Evolutionary conservation across 2,888 invertebrate species (phyloP).

Genomic region (Idaea biselata): DNA sequence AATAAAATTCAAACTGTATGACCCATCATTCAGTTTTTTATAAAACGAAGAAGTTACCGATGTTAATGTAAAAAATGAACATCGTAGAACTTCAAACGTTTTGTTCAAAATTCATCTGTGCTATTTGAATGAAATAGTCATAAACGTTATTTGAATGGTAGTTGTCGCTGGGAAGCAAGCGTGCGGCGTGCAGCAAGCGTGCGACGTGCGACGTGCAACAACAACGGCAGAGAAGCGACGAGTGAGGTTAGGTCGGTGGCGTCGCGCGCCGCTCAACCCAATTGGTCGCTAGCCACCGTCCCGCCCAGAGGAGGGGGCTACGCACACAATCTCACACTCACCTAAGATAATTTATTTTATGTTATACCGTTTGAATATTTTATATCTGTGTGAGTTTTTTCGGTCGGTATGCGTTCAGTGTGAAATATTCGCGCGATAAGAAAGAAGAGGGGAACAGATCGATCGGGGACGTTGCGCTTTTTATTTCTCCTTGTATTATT

Average conservation of each 20-base stretch:
- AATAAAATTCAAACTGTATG: too few relatives aligned
- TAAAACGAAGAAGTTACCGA: too few relatives aligned
- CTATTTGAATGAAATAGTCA: not conserved
- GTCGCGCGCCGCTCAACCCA: slow-evolving; percentile 80
- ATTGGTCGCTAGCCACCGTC: slow-evolving; percentile 72
- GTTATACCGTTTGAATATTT: slow-evolving; percentile 81
- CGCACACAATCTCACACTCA: slow-evolving; percentile 72
- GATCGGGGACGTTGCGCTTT: slow-evolving; percentile 77
- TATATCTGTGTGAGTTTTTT: slow-evolving; percentile 81
- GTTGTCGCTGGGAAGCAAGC: slow-evolving; percentile 32
- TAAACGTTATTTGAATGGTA: not conserved
- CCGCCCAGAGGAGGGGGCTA: slow-evolving; percentile 76
- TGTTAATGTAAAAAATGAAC: too few relatives aligned
- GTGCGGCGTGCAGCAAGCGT: slow-evolving; percentile 21
- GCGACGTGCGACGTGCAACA: slow-evolving; percentile 39
- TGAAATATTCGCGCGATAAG: slow-evolving; percentile 81
- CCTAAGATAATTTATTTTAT: slow-evolving; percentile 81
- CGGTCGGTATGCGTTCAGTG: slow-evolving; percentile 78
- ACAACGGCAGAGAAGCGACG: slow-evolving; percentile 49
- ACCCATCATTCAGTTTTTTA: too few relatives aligned
- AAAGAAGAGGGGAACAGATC: slow-evolving; percentile 80
- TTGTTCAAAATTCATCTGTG: not conserved
- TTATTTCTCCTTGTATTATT: slow-evolving; percentile 63
- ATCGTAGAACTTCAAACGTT: too few relatives aligned
- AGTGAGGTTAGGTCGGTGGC: slow-evolving; percentile 62